Evolutionary conservation across 2,888 invertebrate species (phyloP).

Genomic region (Cephus sareptanus): DNA sequence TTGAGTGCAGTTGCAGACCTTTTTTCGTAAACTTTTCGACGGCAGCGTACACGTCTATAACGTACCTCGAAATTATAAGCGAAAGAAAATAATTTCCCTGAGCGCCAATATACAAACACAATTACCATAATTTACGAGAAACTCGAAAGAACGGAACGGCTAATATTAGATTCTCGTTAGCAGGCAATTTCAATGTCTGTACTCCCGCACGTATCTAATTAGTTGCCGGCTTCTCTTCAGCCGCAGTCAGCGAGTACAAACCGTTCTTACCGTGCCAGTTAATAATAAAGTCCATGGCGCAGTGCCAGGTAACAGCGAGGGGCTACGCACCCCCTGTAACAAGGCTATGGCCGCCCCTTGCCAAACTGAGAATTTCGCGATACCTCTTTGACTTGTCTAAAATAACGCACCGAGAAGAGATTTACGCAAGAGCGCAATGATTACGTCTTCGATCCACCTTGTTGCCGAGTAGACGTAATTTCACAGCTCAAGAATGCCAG

Average conservation of each 20-base stretch:
- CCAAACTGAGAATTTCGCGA: neutral
- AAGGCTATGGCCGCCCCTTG: neutral
- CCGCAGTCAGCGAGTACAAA: neutral
- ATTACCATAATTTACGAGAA: neutral
- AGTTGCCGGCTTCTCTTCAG: neutral
- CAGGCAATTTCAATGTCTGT: neutral
- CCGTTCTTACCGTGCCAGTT: conserved; percentile 30
- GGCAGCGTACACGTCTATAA: neutral
- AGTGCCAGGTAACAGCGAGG: conserved; percentile 21
- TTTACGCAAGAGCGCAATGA: neutral
- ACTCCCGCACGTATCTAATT: neutral
- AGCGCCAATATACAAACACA: neutral
- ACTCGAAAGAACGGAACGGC: neutral
- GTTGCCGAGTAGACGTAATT: neutral
- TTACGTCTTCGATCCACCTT: neutral
- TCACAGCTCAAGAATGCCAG: neutral
- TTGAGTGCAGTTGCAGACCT: no score
- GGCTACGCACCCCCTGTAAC: neutral
- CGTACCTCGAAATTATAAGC: neutral
- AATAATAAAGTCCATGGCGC: conserved; percentile 36
- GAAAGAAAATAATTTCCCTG: neutral
- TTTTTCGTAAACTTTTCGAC: no score
- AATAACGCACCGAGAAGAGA: neutral
- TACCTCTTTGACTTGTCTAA: neutral
- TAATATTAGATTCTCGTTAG: conserved; percentile 3